Evolutionary conservation across 2,888 invertebrate genomes (phyloP).

Genomic region (Hedya salicella): DNA sequence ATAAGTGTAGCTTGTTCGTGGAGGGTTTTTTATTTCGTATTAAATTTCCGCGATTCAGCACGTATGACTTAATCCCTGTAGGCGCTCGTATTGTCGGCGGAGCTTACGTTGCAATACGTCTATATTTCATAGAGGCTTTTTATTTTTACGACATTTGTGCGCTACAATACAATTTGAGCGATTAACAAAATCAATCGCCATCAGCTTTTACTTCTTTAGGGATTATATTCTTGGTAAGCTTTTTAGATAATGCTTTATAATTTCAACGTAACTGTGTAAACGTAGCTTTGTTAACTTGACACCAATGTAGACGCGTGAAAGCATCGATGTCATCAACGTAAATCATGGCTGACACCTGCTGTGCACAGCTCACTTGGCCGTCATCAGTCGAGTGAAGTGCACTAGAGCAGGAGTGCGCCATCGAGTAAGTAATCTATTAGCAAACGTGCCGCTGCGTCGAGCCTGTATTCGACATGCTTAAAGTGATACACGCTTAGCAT

Average conservation of each 20-base stretch:
- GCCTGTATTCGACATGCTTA: conserved; percentile 4
- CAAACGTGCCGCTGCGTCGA: conserved; percentile 13
- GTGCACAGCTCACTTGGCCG: conserved; percentile 21
- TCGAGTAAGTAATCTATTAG: conserved; percentile 30
- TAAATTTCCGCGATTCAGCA: conserved; percentile 41
- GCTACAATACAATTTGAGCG: conserved; percentile 31
- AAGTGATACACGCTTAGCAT: background rate
- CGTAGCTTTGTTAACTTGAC: background rate
- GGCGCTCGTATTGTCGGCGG: conserved; percentile 43
- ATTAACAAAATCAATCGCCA: conserved; percentile 35
- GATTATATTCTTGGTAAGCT: background rate
- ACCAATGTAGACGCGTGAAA: background rate
- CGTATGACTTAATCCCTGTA: conserved; percentile 43
- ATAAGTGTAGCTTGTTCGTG: conserved; percentile 29
- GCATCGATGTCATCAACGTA: background rate
- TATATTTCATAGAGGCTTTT: conserved; percentile 41
- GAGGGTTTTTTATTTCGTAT: conserved; percentile 35
- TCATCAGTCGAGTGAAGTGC: conserved; percentile 26
- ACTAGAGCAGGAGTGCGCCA: conserved; percentile 21
- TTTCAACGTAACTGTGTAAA: background rate
- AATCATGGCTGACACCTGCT: conserved; percentile 24
- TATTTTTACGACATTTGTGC: conserved; percentile 35
- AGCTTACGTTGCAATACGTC: conserved; percentile 44
- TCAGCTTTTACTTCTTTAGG: background rate
- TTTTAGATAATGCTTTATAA: background rate